These are phyloP conservation scores for Cistogaster globosa DNA, from an alignment of 2,888 invertebrate species.

Conservation along the genomic window DNA sequence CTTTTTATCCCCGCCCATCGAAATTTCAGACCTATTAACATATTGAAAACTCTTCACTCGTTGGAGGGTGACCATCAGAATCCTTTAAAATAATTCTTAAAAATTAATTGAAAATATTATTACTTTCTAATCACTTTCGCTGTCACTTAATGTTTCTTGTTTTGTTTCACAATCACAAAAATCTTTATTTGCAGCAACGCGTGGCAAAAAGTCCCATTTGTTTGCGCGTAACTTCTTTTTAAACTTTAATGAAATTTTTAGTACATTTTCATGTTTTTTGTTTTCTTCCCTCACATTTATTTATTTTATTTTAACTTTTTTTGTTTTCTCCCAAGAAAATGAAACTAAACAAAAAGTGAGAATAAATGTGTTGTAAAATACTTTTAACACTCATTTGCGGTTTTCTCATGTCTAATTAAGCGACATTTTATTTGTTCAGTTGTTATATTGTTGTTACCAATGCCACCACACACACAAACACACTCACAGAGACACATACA, in stretches of 20 bases:
- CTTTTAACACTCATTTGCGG: conserved; percentile 76
- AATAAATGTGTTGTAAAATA: conserved; percentile 66
- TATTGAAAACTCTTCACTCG: too few species aligned
- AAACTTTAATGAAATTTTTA: conserved; percentile 68
- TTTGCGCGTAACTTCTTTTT: conserved; percentile 40
- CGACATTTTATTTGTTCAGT: conserved; percentile 77
- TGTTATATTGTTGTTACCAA: conserved; percentile 49
- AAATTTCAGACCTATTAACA: too few species aligned
- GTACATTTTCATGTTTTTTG: conserved; percentile 61
- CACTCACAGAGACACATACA: not conserved
- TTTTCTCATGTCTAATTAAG: conserved; percentile 82
- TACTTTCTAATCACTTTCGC: conserved; percentile 34
- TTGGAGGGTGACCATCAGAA: too few species aligned
- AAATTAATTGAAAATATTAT: not conserved
- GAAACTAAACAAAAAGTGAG: conserved; percentile 18
- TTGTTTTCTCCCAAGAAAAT: not conserved
- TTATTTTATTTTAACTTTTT: not conserved
- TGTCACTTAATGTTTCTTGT: not conserved
- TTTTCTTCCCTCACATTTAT: not conserved
- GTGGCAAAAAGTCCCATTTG: conserved; percentile 39
- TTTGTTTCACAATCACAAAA: conserved; percentile 4
- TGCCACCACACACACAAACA: conserved; percentile 15
- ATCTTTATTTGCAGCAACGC: not conserved
- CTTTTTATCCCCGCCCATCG: too few species aligned
- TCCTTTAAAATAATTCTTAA: too few species aligned